Evolutionary conservation across 2,888 invertebrate species (phyloP).

Genomic region (Pollenia angustigena): DNA sequence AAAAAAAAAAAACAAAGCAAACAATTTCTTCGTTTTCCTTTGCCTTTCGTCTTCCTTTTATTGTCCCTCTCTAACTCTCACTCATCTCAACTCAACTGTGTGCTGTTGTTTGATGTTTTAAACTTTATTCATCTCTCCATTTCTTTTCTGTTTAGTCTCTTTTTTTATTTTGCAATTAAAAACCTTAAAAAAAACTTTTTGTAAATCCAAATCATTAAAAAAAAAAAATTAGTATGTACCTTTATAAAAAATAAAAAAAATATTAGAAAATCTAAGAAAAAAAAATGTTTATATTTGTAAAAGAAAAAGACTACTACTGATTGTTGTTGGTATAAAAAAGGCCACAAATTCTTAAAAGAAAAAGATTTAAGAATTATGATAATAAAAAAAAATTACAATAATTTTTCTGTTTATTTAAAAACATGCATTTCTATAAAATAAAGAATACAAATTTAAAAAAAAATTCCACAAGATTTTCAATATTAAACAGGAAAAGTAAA

Average conservation of each 20-base stretch:
- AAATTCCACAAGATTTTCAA: neutral
- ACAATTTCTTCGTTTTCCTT: neutral
- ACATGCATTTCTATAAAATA: conserved; percentile 31
- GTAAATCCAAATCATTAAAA: conserved; percentile 34
- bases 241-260: conserved; percentile 18
- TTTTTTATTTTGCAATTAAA: conserved; percentile 19
- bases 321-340: conserved; percentile 69
- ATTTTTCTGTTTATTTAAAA: conserved; percentile 28
- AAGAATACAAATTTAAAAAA: neutral
- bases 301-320: conserved; percentile 47
- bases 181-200: conserved; percentile 32
- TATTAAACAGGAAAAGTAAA: too few relatives aligned
- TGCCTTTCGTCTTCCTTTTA: conserved; percentile 25
- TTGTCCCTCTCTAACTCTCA: conserved; percentile 36
- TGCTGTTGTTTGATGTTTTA: conserved; percentile 58
- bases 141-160: neutral
- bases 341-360: conserved; percentile 55
- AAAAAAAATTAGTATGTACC: neutral
- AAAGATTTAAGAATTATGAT: conserved; percentile 20
- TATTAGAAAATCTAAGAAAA: conserved; percentile 57
- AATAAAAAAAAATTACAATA: conserved; percentile 9
- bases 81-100: conserved; percentile 65
- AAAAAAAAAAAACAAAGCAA: neutral
- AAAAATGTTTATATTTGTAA: conserved; percentile 34
- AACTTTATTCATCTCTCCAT: conserved; percentile 18